Base-by-base conservation (phyloP, 2,888 invertebrate species). In the Slavum lentiscoides region DNA sequence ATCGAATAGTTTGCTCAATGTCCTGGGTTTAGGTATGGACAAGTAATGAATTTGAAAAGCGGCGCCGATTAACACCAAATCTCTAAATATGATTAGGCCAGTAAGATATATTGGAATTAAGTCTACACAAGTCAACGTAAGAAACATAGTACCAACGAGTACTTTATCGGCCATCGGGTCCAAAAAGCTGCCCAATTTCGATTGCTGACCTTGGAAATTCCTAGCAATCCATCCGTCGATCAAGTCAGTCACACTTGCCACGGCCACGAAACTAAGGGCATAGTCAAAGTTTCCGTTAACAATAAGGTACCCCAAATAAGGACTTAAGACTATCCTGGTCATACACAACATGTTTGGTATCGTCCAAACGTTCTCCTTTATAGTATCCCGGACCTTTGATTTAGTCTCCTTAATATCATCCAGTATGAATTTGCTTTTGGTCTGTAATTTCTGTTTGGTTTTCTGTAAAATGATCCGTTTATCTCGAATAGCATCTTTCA, bases 81-180 rank as follows among this genome's bases (percentile, higher is more conserved):
- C 98, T 84, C 98, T 89, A 19, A 91, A 89, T 17, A 98, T 89
- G 77, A 98, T 95, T 72, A 97, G 88, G 23, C 91, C 89, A 6
- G 97, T 95, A 69, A 96, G 87, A 82, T 91, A 88, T 64, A 90
- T 85, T 85, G 98, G 98, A 86, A 98, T 93, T 76, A 97, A 88
- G 83, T 91, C 91, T 82, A 93, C 92, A 87, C 93, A 94, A 23
- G 97, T 94, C 83, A 98, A 88, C 0, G 96, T 91, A 74, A 97
- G 88, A 85, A 96, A 96, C 80, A 98, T 88, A 1, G 94, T 94
- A 17, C 94, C 95, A 84, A 98, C 92, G 3, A 99, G 89, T 59
- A 98, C 89, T 88, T 99, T 99, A 87, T 99, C 98, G 4, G 98
- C 98, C 89, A 97, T 91, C 0, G 98, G 98, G 87, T 99, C 98